Evolutionary conservation across 2,113 vertebrate species (phyloP), one percentile per base, ranked within the genome.

Genomic region (Mellivora capensis): DNA sequence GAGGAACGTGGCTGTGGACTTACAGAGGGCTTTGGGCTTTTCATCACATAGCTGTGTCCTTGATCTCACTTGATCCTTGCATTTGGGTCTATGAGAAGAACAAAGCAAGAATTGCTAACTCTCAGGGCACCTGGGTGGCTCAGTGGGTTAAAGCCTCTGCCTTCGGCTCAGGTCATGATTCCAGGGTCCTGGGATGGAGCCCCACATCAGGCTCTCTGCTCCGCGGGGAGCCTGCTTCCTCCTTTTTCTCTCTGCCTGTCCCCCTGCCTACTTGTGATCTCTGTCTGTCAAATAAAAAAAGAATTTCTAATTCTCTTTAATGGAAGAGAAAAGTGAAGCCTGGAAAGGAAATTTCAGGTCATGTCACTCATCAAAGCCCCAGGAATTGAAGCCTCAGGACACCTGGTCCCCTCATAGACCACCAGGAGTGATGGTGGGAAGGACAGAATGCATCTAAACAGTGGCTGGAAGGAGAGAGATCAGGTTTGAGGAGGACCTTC

Each of bases 31-130:
- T 25, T 71, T 54, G 23, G 83, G 69, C 18, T 90, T 80, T 34
- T 59, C 39, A 47, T 23, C 25, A 12, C 11, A 6, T 1, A 21
- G 11, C n/a, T 18, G 0, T 0, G 27, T 27, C 34, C 47, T 61
- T 20, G 79, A 59, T 39, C 25, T 79, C 77, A 21, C n/a, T 3
- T 13, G 17, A 76, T 42, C 62, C 37, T 6, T 21, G 62, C 12
- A 0, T 14, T 14, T 37, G 54, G 71, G 57, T 69, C 95, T 23
- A 2, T 4, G 13, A 61, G 47, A 74, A 69, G 18, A 86, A 15
- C 3, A 29, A 54, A 95, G 69, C 31, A 7, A 74, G 57, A 49
- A 72, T 29, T 7, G 37, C 86, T 69, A 7, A 3, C 20, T 47
- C 39, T 54, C 15, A 54, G 52, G 52, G 52, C 0, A 17, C 52